Evolutionary conservation across 2,113 vertebrate species (phyloP), one percentile per base, ranked within the genome.

Genomic region (Callionymus lyra): DNA sequence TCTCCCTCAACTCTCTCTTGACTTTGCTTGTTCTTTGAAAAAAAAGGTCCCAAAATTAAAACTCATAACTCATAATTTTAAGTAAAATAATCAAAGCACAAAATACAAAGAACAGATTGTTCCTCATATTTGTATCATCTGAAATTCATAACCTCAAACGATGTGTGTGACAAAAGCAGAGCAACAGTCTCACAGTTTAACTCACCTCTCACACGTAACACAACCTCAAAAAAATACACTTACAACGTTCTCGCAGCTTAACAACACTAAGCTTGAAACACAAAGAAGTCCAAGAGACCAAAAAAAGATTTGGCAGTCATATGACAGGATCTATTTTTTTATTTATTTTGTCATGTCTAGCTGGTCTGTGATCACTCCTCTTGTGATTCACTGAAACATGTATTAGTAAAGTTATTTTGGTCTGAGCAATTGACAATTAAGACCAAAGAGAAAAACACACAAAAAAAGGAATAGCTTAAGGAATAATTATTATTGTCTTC

Each of bases 351-450:
- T 68, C 43, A 52, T 47, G 36, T 59, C 65, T 69, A 34, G 31
- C 41, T 56, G 6, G 37, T 60, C 63, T 77, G 53, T 70, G 71
- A 77, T 74, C 65, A 66, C 43, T 58, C 47, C 51, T 52, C 41
- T 38, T 39, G 53, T 63, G 49, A 56, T 60, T 69, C 54, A 55
- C 1, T 54, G 39, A 61, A 76, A 75, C 58, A 70, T 65, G 65
- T 63, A 63, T 58, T 21, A 66, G 60, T 42, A 50, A 68, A 65
- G 69, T 65, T 75, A 80, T 80, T 80, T 77, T 68, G 17, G 53
- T 64, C 52, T 8, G 56, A 32, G 32, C 66, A 70, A 66, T 64
- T 71, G 64, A 63, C 66, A 75, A 77, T 70, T 72, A 74, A 72
- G 65, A 72, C 49, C 21, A 27, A 27, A 27, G 21, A 70, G 61